Conservation (phyloP, 2,797 vertebrate species). For the Pristis pectinata region DNA sequence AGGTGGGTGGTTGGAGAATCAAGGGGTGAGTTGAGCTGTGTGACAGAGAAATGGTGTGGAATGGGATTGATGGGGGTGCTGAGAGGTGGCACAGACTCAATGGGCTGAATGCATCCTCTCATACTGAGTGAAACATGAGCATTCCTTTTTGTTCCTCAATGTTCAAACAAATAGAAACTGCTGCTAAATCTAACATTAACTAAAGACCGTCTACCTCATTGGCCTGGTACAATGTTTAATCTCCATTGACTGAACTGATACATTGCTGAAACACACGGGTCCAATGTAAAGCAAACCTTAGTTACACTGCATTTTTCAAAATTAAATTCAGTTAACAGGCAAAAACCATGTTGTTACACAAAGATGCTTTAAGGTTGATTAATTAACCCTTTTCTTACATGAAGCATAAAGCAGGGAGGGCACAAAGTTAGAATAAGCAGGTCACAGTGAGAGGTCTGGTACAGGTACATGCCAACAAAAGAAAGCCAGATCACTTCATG, state of each 20-base stretch:
- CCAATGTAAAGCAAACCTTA: neutral
- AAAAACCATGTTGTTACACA: neutral
- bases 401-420: neutral
- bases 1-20: too few relatives aligned
- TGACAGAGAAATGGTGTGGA: too few relatives aligned
- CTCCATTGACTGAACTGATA: neutral
- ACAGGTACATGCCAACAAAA: slow-evolving; percentile 40
- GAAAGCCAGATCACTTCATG: slow-evolving; percentile 54
- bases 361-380: neutral
- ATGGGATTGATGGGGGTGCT: too few relatives aligned
- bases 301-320: neutral
- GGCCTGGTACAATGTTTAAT: neutral
- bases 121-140: too few relatives aligned
- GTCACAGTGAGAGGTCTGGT: neutral
- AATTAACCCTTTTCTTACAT: neutral
- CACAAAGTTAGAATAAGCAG: neutral
- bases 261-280: neutral
- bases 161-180: neutral
- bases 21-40: too few relatives aligned
- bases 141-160: too few relatives aligned
- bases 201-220: neutral
- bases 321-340: neutral
- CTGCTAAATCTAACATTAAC: neutral
- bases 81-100: too few relatives aligned
- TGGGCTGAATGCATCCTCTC: too few relatives aligned